Evolutionary conservation across 2,113 vertebrate genomes (phyloP), one percentile per base, ranked within the genome.

Genomic region (Spizaetus ornatus): DNA sequence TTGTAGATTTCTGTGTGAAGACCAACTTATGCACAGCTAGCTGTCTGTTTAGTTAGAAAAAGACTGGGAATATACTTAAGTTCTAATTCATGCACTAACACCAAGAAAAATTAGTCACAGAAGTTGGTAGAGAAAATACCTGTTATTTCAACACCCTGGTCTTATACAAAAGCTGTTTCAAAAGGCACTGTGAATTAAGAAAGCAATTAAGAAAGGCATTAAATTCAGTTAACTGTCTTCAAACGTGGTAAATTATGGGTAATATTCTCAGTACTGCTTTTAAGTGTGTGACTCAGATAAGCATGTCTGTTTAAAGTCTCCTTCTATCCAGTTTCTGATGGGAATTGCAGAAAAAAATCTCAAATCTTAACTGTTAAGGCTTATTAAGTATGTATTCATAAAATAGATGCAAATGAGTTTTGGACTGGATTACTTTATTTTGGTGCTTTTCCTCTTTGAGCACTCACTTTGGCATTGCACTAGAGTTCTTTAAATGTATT

Each of bases 41-140:
- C 82, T 88, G 93, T 69, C 78, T 90, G 94, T 95, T 92, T 27
- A 91, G 55, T 66, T 61, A 93, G 92, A 73, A 79, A 58, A 93
- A 81, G 56, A 48, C 70, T 93, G 56, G 61, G 81, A 90, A 86
- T 89, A 43, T 80, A 52, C 65, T 85, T 81, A n/a, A 10, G 70
- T 94, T 97, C 31, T 93, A 81, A 63, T 86, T 88, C 48, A 34
- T 90, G 43, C 58, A n/a, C 32, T 92, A 71, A 93, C 69, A 82
- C 45, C 72, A 43, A 42, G 32, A 96, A 86, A 61, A 50, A 85
- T 82, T 21, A 91, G 66, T 96, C 94, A 85, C 58, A 84, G 73
- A 97, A 93, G 43, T 19, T 93, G 38, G 61, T 93, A 93, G 71
- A 88, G 74, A 94, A 92, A 89, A 72, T 42, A 82, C 9, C 31